Conservation (phyloP, 2,113 vertebrate genomes). For the Echinops telfairi region DNA sequence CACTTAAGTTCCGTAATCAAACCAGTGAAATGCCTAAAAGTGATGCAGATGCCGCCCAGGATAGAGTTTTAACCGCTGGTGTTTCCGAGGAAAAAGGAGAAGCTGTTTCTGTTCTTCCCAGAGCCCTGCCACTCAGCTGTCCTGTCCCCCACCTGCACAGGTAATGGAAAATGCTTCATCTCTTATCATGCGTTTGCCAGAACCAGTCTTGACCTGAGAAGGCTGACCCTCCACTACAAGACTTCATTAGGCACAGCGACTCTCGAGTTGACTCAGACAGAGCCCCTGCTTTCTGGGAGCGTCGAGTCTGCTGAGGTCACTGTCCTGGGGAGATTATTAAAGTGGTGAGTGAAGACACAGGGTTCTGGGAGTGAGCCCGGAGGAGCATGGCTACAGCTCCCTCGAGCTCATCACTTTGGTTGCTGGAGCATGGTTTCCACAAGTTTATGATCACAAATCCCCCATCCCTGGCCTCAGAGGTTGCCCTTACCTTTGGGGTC, state of each 20-base stretch:
- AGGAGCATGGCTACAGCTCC: neutral
- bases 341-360: neutral
- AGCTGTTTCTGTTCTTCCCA: constrained; percentile 86
- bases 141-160: constrained; percentile 93
- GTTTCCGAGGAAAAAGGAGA: constrained; percentile 13
- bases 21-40: constrained; percentile 5
- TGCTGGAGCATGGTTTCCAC: neutral
- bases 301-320: neutral
- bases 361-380: too few relatives aligned
- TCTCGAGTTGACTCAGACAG: neutral
- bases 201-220: neutral
- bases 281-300: constrained; percentile 5
- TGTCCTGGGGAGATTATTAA: neutral
- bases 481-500: neutral
- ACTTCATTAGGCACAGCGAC: neutral
- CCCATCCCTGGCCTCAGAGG: neutral
- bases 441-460: neutral
- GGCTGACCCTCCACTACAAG: neutral
- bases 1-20: constrained; percentile 76
- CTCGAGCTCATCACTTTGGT: neutral
- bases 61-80: neutral
- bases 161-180: constrained; percentile 81
- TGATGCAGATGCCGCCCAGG: neutral
- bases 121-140: constrained; percentile 90
- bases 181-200: neutral